phyloP scores from a whole-genome alignment of 2,888 invertebrate genomes.

The Ochropacha duplaris region DNA sequence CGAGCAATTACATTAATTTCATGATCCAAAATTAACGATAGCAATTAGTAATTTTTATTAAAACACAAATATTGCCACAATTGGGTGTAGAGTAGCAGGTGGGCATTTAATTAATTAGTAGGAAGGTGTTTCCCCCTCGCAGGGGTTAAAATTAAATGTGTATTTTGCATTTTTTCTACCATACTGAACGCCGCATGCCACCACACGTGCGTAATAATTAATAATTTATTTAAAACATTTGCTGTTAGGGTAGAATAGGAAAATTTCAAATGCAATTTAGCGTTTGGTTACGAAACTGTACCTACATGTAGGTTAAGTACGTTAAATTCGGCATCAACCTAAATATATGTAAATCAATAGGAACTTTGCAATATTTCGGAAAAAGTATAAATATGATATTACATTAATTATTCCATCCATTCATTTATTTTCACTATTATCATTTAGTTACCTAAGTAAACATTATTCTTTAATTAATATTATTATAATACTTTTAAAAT shows the following conservation, averaged over 20 bases:
- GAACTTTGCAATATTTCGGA: too few relatives aligned
- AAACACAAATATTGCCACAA: slow-evolving; percentile 47
- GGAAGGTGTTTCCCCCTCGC: slow-evolving; percentile 50
- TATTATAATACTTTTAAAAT: slow-evolving; percentile 9
- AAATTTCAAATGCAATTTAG: too few relatives aligned
- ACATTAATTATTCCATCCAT: too few relatives aligned
- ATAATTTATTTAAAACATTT: slow-evolving; percentile 54
- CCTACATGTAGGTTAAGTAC: too few relatives aligned
- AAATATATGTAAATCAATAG: too few relatives aligned
- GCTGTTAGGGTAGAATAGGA: slow-evolving; percentile 35
- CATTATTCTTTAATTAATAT: neutral
- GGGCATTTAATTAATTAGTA: slow-evolving; percentile 74
- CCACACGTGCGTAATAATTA: slow-evolving; percentile 59
- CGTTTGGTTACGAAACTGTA: neutral
- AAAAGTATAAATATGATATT: too few relatives aligned
- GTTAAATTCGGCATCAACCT: too few relatives aligned
- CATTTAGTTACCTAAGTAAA: neutral
- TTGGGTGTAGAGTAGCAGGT: slow-evolving; percentile 65
- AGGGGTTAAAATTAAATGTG: slow-evolving; percentile 74
- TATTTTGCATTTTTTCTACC: slow-evolving; percentile 74
- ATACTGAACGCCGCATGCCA: slow-evolving; percentile 52
- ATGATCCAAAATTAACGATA: slow-evolving; percentile 39
- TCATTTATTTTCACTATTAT: too few relatives aligned
- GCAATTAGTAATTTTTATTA: slow-evolving; percentile 46
- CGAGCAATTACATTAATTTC: slow-evolving; percentile 27